A percentile compares a stretch with the other conserved stretches of the same genome.
These are phyloP conservation scores for Crocallis elinguaria DNA, from an alignment of 2,888 invertebrate species.

Conservation along the genomic window DNA sequence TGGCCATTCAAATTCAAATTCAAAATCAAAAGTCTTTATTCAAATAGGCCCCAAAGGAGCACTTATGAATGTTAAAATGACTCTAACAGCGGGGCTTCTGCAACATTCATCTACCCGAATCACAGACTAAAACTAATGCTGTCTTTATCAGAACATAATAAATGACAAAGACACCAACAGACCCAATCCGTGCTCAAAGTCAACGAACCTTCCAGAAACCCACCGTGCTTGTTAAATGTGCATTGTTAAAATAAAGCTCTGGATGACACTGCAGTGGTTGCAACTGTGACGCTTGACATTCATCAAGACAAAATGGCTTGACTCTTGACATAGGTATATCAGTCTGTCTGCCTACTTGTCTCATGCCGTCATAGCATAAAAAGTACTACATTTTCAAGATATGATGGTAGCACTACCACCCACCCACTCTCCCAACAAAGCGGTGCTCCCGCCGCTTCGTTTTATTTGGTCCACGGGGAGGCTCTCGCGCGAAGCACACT, in stretches of 20 bases:
- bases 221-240: not conserved
- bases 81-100: too few species aligned
- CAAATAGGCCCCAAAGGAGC: too few species aligned
- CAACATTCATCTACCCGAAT: too few species aligned
- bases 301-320: too few species aligned
- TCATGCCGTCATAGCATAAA: not conserved
- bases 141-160: too few species aligned
- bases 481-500: conserved; percentile 64
- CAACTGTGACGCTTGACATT: not conserved
- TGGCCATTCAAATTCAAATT: too few species aligned
- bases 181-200: too few species aligned
- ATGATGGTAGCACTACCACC: conserved; percentile 3
- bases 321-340: too few species aligned
- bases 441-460: conserved; percentile 42
- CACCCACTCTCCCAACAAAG: conserved; percentile 24
- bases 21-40: too few species aligned
- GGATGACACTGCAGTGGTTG: not conserved
- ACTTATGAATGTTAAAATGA: too few species aligned
- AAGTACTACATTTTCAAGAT: not conserved
- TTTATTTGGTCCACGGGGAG: conserved; percentile 67
- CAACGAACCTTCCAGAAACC: not conserved
- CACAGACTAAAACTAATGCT: too few species aligned
- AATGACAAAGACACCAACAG: too few species aligned
- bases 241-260: not conserved
- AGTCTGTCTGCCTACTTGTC: not conserved